Base-by-base conservation (phyloP, 1,140 invertebrate genomes). In the Alviniconcha marisindica region DNA sequence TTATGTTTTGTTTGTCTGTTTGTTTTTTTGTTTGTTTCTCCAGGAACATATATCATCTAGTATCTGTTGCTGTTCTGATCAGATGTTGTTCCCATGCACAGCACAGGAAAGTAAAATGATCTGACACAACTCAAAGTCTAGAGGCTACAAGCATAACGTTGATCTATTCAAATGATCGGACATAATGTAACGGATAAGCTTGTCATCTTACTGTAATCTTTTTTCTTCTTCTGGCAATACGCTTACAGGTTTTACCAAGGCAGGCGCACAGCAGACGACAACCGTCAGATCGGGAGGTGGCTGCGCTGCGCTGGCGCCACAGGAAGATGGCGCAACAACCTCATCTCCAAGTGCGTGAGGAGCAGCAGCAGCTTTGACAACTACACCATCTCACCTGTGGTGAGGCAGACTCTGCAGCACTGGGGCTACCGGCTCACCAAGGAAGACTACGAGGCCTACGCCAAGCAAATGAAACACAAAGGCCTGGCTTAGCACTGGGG, bases 391-490 rank as follows among this genome's bases (percentile, higher is more conserved):
- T 90, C 89, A 2, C 89, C 89, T 15, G 89, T 90, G 24, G 89
- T 90, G 14, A 66, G 89, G 74, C 89, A 90, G 81, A 90, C 89
- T 40, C 81, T 90, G 40, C 88, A 89, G 71, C 89, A 90, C 87
- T 90, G 89, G 89, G 89, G 80, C 3, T 90, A 90, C 77, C 84
- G 51, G 38, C 80, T 90, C 0, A 89, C 63, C 0, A 82, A 88
- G 66, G 87, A 88, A 5, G 89, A 90, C 63, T 90, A 87, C 79
- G 85, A 89, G 15, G 86, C 82, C 2, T 80, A 86, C 66, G 83
- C 80, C 2, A 89, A 89, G 74, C 85, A 86, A 73, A 79, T 87
- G 69, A 87, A 83, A 77, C 80, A 74, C 31, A 87, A 87, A 85
- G 73, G 77, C 48, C 33, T 78, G n/a, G 74, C 74, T 2, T 86